Evolutionary conservation across 2,797 vertebrate species (phyloP).

Genomic region (Pangasius krempfi): DNA sequence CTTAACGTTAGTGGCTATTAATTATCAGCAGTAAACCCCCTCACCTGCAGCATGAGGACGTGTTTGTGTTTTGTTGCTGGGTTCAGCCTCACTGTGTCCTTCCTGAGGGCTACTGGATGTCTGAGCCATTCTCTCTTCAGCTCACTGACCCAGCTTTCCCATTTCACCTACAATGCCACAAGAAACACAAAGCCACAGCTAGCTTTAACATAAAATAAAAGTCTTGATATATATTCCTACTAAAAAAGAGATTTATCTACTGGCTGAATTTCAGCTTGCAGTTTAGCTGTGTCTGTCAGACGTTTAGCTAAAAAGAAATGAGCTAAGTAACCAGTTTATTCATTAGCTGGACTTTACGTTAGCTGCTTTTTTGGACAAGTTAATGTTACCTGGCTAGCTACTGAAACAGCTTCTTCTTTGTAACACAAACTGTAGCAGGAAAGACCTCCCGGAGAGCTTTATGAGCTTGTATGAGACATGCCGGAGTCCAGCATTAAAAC

Average conservation of each 20-base stretch:
- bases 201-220: background rate
- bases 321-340: background rate
- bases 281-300: background rate
- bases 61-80: constrained; percentile 29
- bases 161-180: background rate
- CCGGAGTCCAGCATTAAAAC: background rate
- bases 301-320: no score
- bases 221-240: background rate
- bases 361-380: background rate
- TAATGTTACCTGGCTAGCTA: background rate
- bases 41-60: constrained; percentile 21
- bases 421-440: background rate
- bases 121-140: constrained; percentile 58
- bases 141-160: background rate
- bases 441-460: background rate
- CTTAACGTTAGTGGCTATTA: background rate
- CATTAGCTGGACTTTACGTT: background rate
- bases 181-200: background rate
- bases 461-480: background rate
- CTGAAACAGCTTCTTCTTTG: background rate
- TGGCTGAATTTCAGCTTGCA: background rate
- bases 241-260: background rate
- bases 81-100: constrained; percentile 44
- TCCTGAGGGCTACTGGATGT: constrained; percentile 43
- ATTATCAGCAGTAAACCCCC: background rate